Evolutionary conservation across 2,113 vertebrate species (phyloP).

Genomic region (Odontesthes bonariensis): DNA sequence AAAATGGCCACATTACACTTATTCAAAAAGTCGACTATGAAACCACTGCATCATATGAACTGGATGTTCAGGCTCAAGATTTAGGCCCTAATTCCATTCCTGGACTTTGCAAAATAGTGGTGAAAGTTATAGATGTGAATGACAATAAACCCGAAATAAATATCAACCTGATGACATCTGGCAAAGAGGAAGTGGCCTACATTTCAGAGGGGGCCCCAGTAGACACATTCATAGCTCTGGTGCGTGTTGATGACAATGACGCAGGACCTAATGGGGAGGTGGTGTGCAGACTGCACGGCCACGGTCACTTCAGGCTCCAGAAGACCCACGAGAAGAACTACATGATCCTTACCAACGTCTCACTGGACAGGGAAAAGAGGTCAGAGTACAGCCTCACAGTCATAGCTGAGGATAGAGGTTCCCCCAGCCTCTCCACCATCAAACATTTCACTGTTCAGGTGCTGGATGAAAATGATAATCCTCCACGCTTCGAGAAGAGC

Average conservation of each 20-base stretch:
- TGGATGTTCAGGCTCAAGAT: conserved; percentile 96
- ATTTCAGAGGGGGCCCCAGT: conserved; percentile 92
- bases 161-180: conserved; percentile 94
- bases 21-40: conserved; percentile 95
- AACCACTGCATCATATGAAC: conserved; percentile 89
- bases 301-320: conserved; percentile 95
- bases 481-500: conserved; percentile 93
- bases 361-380: conserved; percentile 93
- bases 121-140: conserved; percentile 95
- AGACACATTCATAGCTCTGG: conserved; percentile 94
- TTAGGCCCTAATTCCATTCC: conserved; percentile 97
- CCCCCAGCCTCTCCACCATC: conserved; percentile 92
- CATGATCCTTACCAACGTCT: conserved; percentile 94
- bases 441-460: conserved; percentile 97
- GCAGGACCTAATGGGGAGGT: conserved; percentile 92
- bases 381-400: conserved; percentile 96
- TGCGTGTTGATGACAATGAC: conserved; percentile 95
- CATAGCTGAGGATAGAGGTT: conserved; percentile 94
- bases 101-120: conserved; percentile 95
- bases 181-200: conserved; percentile 93
- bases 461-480: conserved; percentile 96
- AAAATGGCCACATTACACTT: conserved; percentile 92
- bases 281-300: conserved; percentile 91
- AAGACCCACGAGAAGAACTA: conserved; percentile 97
- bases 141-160: conserved; percentile 98